Conservation (phyloP, 2,888 invertebrate genomes). For the Hybos culiciformis region DNA sequence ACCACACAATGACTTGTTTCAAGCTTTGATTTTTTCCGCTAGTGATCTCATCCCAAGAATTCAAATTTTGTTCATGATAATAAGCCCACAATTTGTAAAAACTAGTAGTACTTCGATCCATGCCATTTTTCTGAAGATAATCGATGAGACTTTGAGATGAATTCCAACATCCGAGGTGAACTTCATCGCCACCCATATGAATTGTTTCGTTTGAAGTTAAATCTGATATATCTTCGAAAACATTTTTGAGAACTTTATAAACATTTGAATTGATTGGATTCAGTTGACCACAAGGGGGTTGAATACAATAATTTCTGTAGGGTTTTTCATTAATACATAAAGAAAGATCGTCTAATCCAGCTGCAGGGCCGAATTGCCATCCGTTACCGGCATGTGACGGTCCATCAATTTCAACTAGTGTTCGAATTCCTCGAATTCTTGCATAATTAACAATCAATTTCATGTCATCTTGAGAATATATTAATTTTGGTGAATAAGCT, state of each 20-base stretch:
- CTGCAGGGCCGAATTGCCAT: constrained; percentile 50
- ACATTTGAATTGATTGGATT: constrained; percentile 62
- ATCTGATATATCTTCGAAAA: constrained; percentile 56
- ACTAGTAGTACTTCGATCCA: constrained; percentile 40
- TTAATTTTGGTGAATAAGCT: constrained; percentile 53
- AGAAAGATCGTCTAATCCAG: constrained; percentile 47
- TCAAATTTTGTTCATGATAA: constrained; percentile 46
- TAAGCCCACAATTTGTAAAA: constrained; percentile 62
- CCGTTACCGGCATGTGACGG: constrained; percentile 78
- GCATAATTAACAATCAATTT: constrained; percentile 61
- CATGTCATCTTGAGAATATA: constrained; percentile 54
- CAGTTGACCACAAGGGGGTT: constrained; percentile 76
- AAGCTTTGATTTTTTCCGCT: neutral
- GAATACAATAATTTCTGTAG: constrained; percentile 59
- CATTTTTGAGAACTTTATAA: constrained; percentile 49
- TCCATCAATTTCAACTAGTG: constrained; percentile 79
- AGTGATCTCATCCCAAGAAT: constrained; percentile 42
- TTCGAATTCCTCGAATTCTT: constrained; percentile 61
- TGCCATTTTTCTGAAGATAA: constrained; percentile 46
- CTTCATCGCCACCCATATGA: constrained; percentile 81
- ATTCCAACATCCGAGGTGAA: constrained; percentile 68
- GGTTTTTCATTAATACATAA: constrained; percentile 52
- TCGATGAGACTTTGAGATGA: constrained; percentile 50
- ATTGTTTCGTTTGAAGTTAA: constrained; percentile 47
- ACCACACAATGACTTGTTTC: constrained; percentile 55